Evolutionary conservation across 2,888 invertebrate genomes (phyloP).

Genomic region (Ellobium chinense): DNA sequence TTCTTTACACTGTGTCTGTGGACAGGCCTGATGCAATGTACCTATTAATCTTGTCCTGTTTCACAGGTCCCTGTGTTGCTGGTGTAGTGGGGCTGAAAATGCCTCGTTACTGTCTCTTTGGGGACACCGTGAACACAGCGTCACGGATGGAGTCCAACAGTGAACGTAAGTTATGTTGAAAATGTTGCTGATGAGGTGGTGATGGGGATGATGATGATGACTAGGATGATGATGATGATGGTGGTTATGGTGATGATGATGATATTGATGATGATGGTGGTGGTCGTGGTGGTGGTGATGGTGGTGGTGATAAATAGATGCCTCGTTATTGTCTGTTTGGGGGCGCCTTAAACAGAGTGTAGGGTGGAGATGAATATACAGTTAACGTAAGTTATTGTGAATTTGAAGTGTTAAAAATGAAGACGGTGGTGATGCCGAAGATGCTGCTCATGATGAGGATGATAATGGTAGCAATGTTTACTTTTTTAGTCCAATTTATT

Average conservation of each 20-base stretch:
- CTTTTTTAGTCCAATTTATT: too few species aligned
- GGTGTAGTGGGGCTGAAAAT: background rate
- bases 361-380: too few species aligned
- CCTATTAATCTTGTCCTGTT: background rate
- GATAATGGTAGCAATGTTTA: too few species aligned
- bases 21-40: background rate
- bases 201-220: background rate
- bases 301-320: background rate
- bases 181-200: background rate
- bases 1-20: too few species aligned
- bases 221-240: background rate
- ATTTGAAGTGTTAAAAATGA: background rate
- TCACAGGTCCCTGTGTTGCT: constrained; percentile 22
- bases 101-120: background rate
- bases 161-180: background rate
- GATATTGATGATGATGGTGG: background rate
- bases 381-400: too few species aligned
- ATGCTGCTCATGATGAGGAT: background rate
- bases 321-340: too few species aligned
- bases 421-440: background rate
- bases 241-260: background rate
- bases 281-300: background rate
- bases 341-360: too few species aligned
- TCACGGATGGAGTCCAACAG: constrained; percentile 23
- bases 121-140: constrained; percentile 12